These are phyloP conservation scores for Melipona quadrifasciata DNA, from an alignment of 1,140 invertebrate species.

Conservation along the genomic window DNA sequence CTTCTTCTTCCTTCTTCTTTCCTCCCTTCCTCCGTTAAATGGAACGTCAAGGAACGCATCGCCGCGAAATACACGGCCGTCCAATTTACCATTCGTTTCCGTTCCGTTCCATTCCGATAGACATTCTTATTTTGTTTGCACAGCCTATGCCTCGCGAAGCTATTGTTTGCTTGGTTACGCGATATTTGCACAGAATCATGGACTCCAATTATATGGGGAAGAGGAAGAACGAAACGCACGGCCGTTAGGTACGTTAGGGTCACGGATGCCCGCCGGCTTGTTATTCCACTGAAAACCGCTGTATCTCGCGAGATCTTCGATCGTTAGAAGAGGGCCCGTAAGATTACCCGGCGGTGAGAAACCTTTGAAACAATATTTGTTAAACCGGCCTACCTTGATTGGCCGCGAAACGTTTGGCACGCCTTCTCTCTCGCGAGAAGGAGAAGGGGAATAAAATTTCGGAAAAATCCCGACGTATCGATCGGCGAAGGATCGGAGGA, in stretches of 20 bases:
- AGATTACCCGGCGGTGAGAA: slow-evolving; percentile 40
- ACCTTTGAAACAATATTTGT: slow-evolving; percentile 63
- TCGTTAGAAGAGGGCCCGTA: slow-evolving; percentile 33
- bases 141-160: slow-evolving; percentile 24
- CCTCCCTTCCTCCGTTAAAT: background rate
- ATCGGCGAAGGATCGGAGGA: background rate
- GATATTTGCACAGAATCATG: slow-evolving; percentile 65
- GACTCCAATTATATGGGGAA: slow-evolving; percentile 60
- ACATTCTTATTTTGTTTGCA: slow-evolving; percentile 49
- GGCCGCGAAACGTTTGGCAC: background rate
- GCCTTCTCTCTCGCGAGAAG: background rate
- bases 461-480: background rate
- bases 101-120: slow-evolving; percentile 9
- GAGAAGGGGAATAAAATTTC: background rate
- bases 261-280: slow-evolving; percentile 66
- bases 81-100: slow-evolving; percentile 22
- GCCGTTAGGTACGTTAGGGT: slow-evolving; percentile 32
- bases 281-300: slow-evolving; percentile 74
- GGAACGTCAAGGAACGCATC: background rate
- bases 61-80: background rate
- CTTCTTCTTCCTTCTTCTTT: too few species aligned
- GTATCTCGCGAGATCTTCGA: slow-evolving; percentile 61
- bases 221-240: slow-evolving; percentile 34
- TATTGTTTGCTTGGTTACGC: slow-evolving; percentile 55
- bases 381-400: slow-evolving; percentile 36